Base-by-base conservation (phyloP, 2,888 invertebrate genomes). In the Drosophila percnosoma region DNA sequence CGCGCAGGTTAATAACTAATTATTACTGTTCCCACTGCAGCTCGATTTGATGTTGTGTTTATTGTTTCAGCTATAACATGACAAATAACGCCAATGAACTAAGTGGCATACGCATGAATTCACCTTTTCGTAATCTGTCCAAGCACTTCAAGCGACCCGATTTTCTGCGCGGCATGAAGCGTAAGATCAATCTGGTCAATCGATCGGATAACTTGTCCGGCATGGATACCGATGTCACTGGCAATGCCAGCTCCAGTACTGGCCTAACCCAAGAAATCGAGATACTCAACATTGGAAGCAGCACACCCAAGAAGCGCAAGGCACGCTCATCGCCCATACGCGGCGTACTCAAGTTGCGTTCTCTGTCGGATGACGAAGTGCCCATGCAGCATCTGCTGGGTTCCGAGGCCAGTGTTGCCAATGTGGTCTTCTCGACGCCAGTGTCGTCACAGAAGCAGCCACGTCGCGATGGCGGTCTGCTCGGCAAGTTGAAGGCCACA, bases 341-440 rank as follows among this genome's bases (percentile, higher is more conserved):
- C 80, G 94, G 95, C 31, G 95, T 95, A 4, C 90, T 95, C 21
- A 95, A 95, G 91, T 94, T 95, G 77, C 94, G 95, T 79, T 95
- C 95, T 91, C 93, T 93, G 1, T 95, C 95, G 4, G 95, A 95
- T 88, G 95, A 95, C 72, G 95, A 95, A 81, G 93, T 94, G 85
- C 94, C 94, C 75, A 81, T 90, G 58, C 91, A 82, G 29, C 94
- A 95, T 80, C 93, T 94, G 80, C 94, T 95, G 76, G 94, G 94
- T 53, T 94, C 94, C 78, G 94, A 92, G 34, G 54, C 79, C 0
- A 91, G 89, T 73, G 75, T 91, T 13, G 87, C 94, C 0, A 96
- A 96, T 75, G 96, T 97, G 0, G 97, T 96, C 73, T 97, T 97
- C 87, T 97, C 97, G 7, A 97, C 97, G 4, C 97, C 97, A 1